phyloP scores from a whole-genome alignment of 2,797 vertebrate genomes.

The Lacerta bilineata region DNA sequence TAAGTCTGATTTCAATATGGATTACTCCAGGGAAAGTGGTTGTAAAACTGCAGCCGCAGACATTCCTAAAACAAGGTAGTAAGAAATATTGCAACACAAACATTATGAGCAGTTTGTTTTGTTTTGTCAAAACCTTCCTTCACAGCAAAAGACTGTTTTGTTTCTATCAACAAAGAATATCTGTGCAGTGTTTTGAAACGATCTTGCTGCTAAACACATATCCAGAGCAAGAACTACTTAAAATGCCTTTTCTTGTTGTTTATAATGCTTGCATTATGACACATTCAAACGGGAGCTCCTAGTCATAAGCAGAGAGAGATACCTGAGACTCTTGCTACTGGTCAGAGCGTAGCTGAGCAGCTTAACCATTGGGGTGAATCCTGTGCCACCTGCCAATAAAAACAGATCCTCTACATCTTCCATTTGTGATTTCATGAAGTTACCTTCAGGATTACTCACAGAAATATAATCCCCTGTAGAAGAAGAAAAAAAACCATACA shows the following conservation, averaged over 20 bases:
- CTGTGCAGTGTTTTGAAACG: not conserved
- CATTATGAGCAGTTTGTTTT: not conserved
- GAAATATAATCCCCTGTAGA: constrained; percentile 86
- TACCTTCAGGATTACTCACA: constrained; percentile 89
- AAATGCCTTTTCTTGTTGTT: not conserved
- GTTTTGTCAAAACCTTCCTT: not conserved
- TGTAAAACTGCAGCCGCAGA: not conserved
- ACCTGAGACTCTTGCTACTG: constrained; percentile 83
- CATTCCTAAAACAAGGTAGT: not conserved
- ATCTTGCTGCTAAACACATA: not conserved
- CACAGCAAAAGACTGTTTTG: not conserved
- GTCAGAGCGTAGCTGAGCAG: constrained; percentile 83
- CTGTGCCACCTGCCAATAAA: constrained; percentile 94
- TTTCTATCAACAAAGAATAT: not conserved
- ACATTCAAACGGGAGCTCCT: not conserved
- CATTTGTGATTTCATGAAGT: constrained; percentile 84
- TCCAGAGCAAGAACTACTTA: not conserved
- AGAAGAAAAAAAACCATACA: constrained; percentile 16
- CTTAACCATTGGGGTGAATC: constrained; percentile 95
- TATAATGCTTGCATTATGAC: not conserved
- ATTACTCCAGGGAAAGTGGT: too few relatives aligned
- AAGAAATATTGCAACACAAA: not conserved
- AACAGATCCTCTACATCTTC: constrained; percentile 88
- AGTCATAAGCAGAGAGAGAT: constrained; percentile 21
- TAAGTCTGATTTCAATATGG: too few relatives aligned